phyloP scores from a whole-genome alignment of 2,888 invertebrate genomes.

The Cataglyphis cursor region DNA sequence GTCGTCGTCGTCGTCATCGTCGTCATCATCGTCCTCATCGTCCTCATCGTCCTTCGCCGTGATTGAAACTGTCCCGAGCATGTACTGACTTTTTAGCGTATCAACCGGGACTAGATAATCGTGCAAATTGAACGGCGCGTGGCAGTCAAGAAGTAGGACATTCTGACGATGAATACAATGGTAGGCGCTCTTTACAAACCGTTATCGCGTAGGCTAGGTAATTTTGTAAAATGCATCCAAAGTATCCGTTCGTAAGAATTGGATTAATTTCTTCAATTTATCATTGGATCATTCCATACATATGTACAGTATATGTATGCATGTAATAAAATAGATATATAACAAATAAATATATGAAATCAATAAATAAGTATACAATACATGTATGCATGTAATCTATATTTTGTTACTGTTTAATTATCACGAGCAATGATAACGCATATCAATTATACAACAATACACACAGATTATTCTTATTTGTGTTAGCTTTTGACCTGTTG shows the following conservation, averaged over 20 bases:
- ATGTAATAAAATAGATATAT: no score
- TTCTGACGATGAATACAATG: constrained; percentile 2
- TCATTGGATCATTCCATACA: neutral
- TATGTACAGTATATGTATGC: neutral
- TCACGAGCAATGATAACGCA: neutral
- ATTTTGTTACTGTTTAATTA: neutral
- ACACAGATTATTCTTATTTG: neutral
- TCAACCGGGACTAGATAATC: constrained; percentile 41
- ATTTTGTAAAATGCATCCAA: constrained; percentile 34
- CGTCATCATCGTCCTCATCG: neutral
- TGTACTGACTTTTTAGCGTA: constrained; percentile 23
- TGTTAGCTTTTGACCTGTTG: neutral
- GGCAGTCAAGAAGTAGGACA: constrained; percentile 38
- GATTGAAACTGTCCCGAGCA: constrained; percentile 39
- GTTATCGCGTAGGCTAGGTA: constrained; percentile 8
- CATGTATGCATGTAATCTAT: no score
- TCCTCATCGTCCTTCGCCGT: neutral
- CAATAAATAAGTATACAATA: no score
- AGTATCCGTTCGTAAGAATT: neutral
- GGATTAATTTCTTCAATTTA: neutral
- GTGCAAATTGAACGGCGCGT: constrained; percentile 52
- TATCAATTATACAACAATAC: neutral
- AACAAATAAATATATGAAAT: no score
- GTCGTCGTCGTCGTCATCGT: neutral
- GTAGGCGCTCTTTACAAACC: neutral